Conservation (phyloP, 2,113 vertebrate species). For the Chrysochloris asiatica region DNA sequence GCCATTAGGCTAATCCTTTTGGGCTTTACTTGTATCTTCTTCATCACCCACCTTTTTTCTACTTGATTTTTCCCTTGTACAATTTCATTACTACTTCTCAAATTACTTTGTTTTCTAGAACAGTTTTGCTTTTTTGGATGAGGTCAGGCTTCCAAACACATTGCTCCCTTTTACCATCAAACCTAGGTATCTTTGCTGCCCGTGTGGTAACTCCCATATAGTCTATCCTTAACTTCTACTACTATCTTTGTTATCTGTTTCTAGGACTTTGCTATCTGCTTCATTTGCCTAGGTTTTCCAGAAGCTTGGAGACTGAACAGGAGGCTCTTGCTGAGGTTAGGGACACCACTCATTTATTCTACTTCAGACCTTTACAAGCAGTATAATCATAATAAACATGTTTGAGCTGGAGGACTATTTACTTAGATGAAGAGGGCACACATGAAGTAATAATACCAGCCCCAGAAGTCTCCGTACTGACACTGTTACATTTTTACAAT, state of each 20-base stretch:
- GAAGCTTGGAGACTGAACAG: background rate
- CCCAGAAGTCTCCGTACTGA: background rate
- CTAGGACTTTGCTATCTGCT: background rate
- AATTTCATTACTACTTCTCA: background rate
- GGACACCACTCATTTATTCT: background rate
- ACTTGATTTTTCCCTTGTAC: background rate
- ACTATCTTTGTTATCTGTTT: background rate
- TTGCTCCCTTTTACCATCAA: background rate
- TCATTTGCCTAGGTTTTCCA: slow-evolving; percentile 11
- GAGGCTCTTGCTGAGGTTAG: background rate
- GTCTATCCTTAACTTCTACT: background rate
- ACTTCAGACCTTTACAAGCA: background rate
- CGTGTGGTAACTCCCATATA: background rate
- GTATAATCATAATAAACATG: slow-evolving; percentile 31
- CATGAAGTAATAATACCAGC: background rate
- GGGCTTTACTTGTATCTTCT: background rate
- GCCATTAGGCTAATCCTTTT: background rate
- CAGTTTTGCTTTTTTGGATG: background rate
- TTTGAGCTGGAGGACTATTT: slow-evolving; percentile 33
- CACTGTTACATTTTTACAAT: background rate
- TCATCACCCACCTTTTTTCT: background rate
- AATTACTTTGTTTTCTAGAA: background rate
- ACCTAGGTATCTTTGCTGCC: background rate
- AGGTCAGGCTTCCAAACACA: background rate
- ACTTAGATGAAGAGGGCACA: background rate